A percentile compares a stretch with the other conserved stretches of the same genome.
Conservation (phyloP, 2,888 invertebrate genomes). For the Epinotia nisella region DNA sequence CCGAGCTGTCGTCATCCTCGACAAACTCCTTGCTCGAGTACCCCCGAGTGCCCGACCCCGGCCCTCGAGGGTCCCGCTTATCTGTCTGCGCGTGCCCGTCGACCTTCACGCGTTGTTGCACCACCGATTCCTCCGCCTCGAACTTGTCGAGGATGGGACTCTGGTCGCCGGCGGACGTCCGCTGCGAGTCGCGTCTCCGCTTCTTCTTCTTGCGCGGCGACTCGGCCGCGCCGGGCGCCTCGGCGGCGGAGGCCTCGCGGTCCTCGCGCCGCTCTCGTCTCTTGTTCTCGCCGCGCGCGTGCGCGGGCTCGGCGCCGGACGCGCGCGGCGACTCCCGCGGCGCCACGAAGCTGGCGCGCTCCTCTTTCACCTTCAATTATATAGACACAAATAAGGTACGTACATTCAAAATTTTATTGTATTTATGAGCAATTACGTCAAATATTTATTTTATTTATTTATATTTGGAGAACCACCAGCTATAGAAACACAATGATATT, state of each 20-base stretch:
- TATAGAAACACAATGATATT: too few species aligned
- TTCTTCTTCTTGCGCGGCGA: conserved; percentile 46
- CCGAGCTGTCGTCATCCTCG: conserved; percentile 38
- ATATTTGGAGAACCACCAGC: too few species aligned
- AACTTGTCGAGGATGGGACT: conserved; percentile 48
- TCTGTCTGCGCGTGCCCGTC: background rate
- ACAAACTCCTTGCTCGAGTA: conserved; percentile 17
- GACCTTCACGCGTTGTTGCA: conserved; percentile 35
- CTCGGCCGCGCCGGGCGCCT: background rate
- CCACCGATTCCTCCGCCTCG: conserved; percentile 50
- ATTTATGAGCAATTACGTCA: too few species aligned
- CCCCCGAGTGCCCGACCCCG: too few species aligned
- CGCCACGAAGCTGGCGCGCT: background rate
- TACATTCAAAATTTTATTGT: too few species aligned
- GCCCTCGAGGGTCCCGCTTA: too few species aligned
- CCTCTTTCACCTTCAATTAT: conserved; percentile 13
- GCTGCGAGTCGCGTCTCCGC: conserved; percentile 32
- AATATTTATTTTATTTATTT: too few species aligned
- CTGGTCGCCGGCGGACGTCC: background rate
- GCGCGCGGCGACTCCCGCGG: conserved; percentile 8
- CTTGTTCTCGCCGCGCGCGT: background rate
- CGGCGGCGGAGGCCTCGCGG: background rate
- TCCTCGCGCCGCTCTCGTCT: background rate
- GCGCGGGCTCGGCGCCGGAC: background rate
- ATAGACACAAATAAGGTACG: background rate